Percentiles rank a stretch among this genome's conserved stretches.
These are phyloP conservation scores for Agrilus mali DNA, from an alignment of 2,888 invertebrate species.

Conservation along the genomic window DNA sequence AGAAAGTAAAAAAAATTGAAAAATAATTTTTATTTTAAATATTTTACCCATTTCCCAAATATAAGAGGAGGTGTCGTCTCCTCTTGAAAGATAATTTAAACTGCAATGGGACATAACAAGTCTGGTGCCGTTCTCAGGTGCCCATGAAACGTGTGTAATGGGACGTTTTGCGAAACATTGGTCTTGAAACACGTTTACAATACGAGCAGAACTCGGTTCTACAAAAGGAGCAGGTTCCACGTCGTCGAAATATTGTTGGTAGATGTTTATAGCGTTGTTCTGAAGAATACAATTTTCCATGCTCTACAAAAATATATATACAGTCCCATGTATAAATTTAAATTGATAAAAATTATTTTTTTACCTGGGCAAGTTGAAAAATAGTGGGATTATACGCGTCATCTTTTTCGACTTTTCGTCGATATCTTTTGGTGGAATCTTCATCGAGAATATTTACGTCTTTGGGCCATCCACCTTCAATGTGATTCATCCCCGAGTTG, in stretches of 20 bases:
- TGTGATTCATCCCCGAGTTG: conserved; percentile 67
- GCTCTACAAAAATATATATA: conserved; percentile 39
- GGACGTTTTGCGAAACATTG: conserved; percentile 54
- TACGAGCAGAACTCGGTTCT: conserved; percentile 60
- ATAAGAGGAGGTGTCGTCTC: conserved; percentile 59
- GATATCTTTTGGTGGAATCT: conserved; percentile 73
- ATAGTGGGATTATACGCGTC: conserved; percentile 73
- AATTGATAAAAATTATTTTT: no score
- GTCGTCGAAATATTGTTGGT: conserved; percentile 77
- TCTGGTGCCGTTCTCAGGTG: conserved; percentile 71
- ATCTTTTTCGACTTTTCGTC: conserved; percentile 87
- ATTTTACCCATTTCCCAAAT: conserved; percentile 83
- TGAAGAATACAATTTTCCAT: conserved; percentile 84
- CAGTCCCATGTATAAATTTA: conserved; percentile 7
- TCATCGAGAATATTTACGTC: conserved; percentile 79
- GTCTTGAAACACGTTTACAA: conserved; percentile 79
- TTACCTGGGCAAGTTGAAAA: conserved; percentile 53
- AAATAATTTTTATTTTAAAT: no score
- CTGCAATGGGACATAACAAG: conserved; percentile 80
- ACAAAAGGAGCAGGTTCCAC: conserved; percentile 57
- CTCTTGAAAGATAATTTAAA: conserved; percentile 57
- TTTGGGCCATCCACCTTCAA: conserved; percentile 94
- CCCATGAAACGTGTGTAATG: conserved; percentile 78
- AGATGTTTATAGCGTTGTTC: conserved; percentile 89
- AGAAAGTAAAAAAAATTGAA: no score